phyloP scores from a whole-genome alignment of 2,113 vertebrate species.

The Polypterus senegalus region DNA sequence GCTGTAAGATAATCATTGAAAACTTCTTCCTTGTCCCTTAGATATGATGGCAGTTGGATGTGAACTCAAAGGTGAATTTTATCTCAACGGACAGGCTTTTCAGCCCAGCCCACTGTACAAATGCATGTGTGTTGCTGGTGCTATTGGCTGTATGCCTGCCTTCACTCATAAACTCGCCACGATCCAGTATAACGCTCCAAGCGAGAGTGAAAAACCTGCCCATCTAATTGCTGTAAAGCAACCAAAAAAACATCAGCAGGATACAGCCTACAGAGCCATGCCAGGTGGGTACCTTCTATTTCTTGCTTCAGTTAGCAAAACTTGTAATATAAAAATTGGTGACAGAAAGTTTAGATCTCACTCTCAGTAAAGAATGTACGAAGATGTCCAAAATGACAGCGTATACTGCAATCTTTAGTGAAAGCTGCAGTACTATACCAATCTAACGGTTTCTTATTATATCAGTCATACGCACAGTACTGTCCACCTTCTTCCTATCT shows the following conservation, averaged over 20 bases:
- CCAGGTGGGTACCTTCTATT: conserved; percentile 58
- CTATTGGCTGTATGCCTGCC: conserved; percentile 77
- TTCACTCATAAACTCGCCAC: conserved; percentile 54
- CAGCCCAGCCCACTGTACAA: conserved; percentile 73
- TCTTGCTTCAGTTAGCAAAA: no score
- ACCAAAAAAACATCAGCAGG: conserved; percentile 47
- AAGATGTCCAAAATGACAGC: no score
- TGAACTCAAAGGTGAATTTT: conserved; percentile 70
- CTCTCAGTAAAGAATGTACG: no score
- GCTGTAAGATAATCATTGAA: neutral
- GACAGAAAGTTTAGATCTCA: no score
- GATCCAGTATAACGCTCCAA: conserved; percentile 33
- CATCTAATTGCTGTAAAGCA: conserved; percentile 32
- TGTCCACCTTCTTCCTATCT: no score
- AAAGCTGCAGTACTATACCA: no score
- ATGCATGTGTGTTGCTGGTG: conserved; percentile 80
- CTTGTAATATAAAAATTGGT: no score
- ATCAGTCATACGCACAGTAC: no score
- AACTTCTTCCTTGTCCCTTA: conserved; percentile 31
- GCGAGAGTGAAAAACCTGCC: conserved; percentile 35
- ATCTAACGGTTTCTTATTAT: no score
- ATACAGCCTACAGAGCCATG: conserved; percentile 56
- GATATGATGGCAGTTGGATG: conserved; percentile 86
- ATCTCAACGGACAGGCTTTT: conserved; percentile 78
- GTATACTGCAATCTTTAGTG: no score